Percentiles rank a stretch among this genome's conserved stretches.
These are phyloP conservation scores for Danio jaintianensis DNA, from an alignment of 2,797 vertebrate species.

Conservation along the genomic window DNA sequence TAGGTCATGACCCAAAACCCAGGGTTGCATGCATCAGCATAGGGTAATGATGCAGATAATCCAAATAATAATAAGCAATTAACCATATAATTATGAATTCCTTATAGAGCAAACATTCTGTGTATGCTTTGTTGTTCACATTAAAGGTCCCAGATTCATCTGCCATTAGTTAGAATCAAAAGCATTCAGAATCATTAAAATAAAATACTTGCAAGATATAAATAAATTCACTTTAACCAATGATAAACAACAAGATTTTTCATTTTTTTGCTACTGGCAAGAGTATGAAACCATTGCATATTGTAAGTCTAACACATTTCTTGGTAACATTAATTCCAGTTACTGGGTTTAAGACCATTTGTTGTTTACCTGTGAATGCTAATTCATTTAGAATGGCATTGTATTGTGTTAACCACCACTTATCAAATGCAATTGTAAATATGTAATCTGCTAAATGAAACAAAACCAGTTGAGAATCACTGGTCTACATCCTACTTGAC, in stretches of 20 bases:
- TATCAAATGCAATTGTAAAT: neutral
- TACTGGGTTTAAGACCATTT: neutral
- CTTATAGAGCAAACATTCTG: too few relatives aligned
- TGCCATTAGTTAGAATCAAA: too few relatives aligned
- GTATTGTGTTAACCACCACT: neutral
- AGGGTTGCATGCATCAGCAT: neutral
- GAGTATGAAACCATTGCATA: neutral
- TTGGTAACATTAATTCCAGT: neutral
- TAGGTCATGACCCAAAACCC: neutral
- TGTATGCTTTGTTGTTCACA: too few relatives aligned
- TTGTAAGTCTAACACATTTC: neutral
- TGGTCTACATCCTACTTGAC: constrained; percentile 52
- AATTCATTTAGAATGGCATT: neutral
- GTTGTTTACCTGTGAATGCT: neutral
- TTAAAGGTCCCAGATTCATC: too few relatives aligned
- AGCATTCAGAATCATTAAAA: neutral
- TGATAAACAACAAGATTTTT: neutral
- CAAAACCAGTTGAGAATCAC: constrained; percentile 64
- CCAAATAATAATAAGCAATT: too few relatives aligned
- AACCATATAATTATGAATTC: too few relatives aligned
- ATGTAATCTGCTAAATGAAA: neutral
- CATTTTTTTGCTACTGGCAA: neutral
- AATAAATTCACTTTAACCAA: neutral
- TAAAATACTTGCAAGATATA: neutral
- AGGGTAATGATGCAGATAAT: too few relatives aligned